phyloP scores from a whole-genome alignment of 2,113 vertebrate species.

The Todiramphus saurophagus region DNA sequence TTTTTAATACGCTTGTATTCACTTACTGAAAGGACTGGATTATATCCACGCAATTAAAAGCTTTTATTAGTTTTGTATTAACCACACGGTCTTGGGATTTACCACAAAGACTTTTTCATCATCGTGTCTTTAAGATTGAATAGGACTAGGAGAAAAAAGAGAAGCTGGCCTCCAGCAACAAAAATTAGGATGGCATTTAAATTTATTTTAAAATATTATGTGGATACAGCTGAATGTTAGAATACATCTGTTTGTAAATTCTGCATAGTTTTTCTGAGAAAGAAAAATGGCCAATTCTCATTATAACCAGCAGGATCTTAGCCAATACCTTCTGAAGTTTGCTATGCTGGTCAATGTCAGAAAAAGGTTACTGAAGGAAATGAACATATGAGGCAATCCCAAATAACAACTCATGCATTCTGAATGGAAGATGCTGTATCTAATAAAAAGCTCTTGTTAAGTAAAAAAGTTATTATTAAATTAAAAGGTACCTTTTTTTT shows the following conservation, averaged over 20 bases:
- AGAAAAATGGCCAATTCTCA: background rate
- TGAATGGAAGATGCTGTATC: background rate
- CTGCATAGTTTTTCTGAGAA: background rate
- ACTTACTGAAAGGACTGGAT: background rate
- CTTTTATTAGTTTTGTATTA: background rate
- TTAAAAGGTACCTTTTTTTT: background rate
- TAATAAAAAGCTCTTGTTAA: background rate
- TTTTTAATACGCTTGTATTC: background rate
- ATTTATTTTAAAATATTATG: background rate
- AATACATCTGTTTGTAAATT: background rate
- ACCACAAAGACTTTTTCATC: slow-evolving; percentile 27
- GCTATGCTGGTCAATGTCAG: background rate
- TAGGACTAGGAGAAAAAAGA: background rate
- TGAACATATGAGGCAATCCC: background rate
- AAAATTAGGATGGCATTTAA: background rate
- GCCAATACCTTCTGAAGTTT: background rate
- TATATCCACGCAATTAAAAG: background rate
- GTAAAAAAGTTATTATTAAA: background rate
- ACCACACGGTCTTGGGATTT: background rate
- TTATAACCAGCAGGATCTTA: background rate
- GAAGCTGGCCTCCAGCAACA: background rate
- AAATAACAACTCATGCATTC: background rate
- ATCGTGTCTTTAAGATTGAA: background rate
- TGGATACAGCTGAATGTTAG: background rate
- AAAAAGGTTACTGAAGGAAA: background rate